Evolutionary conservation across 2,113 vertebrate species (phyloP).

Genomic region (Lycaon pictus): DNA sequence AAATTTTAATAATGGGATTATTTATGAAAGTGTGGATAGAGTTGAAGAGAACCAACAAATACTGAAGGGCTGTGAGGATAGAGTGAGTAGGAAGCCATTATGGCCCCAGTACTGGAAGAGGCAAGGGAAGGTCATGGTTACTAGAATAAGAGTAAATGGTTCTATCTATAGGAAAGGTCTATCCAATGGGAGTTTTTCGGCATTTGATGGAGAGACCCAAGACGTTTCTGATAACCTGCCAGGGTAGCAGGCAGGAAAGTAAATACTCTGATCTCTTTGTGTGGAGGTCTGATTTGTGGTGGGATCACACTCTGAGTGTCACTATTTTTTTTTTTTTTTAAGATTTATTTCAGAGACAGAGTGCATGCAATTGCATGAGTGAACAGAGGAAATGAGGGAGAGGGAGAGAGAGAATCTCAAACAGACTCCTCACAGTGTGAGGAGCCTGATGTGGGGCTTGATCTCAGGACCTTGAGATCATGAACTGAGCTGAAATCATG

Average conservation of each 20-base stretch:
- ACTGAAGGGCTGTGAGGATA: background rate
- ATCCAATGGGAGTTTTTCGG: background rate
- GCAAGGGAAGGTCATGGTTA: rapidly evolving
- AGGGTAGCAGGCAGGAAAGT: background rate
- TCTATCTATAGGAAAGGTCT: background rate
- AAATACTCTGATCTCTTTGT: background rate
- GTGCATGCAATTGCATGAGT: background rate
- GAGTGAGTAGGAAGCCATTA: background rate
- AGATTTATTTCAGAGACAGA: background rate
- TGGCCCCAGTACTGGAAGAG: too few species aligned
- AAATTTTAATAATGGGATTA: background rate
- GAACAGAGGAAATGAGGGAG: background rate
- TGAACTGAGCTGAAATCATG: background rate
- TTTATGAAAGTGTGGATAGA: background rate
- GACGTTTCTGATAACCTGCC: background rate
- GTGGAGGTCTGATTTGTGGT: background rate
- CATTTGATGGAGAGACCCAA: background rate
- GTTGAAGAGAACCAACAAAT: background rate
- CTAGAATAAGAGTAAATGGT: background rate
- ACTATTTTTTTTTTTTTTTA: background rate
- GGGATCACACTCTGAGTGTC: background rate
- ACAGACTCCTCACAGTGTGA: background rate
- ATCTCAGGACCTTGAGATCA: background rate
- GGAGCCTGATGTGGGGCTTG: background rate
- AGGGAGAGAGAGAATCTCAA: background rate